Evolutionary conservation across 2,888 invertebrate genomes (phyloP).

Genomic region (Sphecodes monilicornis): DNA sequence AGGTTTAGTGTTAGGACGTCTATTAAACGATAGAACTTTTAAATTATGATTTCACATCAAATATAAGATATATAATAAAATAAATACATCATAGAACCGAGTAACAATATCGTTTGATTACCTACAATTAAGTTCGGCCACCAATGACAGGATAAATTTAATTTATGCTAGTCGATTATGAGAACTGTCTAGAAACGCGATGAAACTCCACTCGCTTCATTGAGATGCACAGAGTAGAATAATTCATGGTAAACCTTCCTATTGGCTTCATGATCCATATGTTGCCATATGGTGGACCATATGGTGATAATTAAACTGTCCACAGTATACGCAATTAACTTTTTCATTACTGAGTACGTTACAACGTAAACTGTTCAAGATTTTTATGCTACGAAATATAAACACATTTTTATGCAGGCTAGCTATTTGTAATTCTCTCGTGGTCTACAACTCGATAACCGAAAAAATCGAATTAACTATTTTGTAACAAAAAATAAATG

Average conservation of each 20-base stretch:
- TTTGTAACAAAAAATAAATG: too few relatives aligned
- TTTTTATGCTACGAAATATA: background rate
- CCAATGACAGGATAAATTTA: background rate
- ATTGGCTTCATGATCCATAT: slow-evolving; percentile 5
- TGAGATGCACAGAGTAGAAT: background rate
- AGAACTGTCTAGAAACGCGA: background rate
- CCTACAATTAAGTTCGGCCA: too few relatives aligned
- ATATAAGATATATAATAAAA: too few relatives aligned
- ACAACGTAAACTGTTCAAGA: background rate
- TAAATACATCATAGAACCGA: too few relatives aligned
- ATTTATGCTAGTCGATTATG: background rate
- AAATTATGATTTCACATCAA: too few relatives aligned
- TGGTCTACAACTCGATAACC: background rate
- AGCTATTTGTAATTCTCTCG: background rate
- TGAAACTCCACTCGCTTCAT: background rate
- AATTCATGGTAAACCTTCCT: slow-evolving; percentile 3
- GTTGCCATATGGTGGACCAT: slow-evolving; percentile 28
- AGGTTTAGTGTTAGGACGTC: too few relatives aligned
- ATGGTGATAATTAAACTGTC: slow-evolving; percentile 37
- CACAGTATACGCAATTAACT: slow-evolving; percentile 3
- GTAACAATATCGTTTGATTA: too few relatives aligned
- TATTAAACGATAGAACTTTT: too few relatives aligned
- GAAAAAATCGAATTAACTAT: background rate
- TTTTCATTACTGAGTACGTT: background rate
- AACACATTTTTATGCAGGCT: background rate